Evolutionary conservation across 2,888 invertebrate genomes (phyloP).

Genomic region (Timema podura): DNA sequence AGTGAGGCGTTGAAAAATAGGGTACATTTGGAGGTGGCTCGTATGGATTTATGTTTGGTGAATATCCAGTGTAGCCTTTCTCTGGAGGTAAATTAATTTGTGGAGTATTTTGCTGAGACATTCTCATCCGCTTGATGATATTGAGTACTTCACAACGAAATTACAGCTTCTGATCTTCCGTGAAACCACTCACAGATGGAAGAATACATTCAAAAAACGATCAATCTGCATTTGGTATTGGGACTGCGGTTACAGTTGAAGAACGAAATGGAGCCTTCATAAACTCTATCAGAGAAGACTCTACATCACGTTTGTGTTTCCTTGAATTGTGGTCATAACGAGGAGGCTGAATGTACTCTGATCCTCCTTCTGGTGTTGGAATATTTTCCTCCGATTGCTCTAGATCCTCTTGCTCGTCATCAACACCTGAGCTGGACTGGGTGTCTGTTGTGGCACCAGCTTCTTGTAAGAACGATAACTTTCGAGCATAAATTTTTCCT

Average conservation of each 20-base stretch:
- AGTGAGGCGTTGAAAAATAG: too few relatives aligned
- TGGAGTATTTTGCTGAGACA: too few relatives aligned
- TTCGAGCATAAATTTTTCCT: neutral
- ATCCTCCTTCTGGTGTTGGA: neutral
- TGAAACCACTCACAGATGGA: neutral
- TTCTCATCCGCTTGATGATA: neutral
- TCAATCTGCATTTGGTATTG: neutral
- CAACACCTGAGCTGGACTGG: constrained; percentile 4
- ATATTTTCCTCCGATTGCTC: neutral
- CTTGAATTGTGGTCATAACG: too few relatives aligned
- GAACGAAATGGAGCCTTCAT: neutral
- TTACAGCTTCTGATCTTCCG: neutral
- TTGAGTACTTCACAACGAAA: neutral
- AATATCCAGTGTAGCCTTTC: too few relatives aligned
- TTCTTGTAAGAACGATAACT: neutral
- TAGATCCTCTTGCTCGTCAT: neutral
- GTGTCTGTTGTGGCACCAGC: neutral
- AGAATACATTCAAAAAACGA: neutral
- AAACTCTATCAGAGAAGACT: neutral
- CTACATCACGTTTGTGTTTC: neutral
- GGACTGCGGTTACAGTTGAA: neutral
- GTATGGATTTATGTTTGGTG: too few relatives aligned
- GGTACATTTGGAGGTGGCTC: too few relatives aligned
- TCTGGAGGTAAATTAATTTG: too few relatives aligned
- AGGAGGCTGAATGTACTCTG: too few relatives aligned